Conservation (phyloP, 2,113 vertebrate species). For the Colaptes auratus region DNA sequence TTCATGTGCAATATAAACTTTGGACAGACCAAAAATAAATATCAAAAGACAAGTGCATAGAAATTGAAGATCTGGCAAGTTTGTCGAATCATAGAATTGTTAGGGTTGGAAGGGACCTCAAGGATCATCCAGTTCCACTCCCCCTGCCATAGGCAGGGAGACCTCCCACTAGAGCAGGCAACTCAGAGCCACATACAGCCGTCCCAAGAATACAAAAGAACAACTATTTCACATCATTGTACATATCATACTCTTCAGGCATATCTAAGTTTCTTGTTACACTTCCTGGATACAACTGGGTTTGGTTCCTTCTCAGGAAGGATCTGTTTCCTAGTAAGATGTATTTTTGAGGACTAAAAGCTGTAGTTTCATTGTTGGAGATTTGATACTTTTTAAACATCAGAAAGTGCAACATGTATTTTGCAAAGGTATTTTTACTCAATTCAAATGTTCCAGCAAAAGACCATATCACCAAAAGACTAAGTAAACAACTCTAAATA, state of each 20-base stretch:
- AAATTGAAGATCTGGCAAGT: not conserved
- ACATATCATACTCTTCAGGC: not conserved
- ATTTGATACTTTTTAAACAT: not conserved
- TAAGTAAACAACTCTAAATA: not conserved
- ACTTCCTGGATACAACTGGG: not conserved
- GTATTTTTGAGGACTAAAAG: not conserved
- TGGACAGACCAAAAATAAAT: not conserved
- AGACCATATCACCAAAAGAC: not conserved
- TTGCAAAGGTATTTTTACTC: not conserved
- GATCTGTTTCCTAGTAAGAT: not conserved
- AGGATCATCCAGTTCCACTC: no score
- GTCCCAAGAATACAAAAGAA: not conserved
- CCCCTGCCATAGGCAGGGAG: no score
- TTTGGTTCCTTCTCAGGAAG: not conserved
- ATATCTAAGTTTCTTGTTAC: not conserved
- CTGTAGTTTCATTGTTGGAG: not conserved
- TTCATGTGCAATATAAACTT: not conserved
- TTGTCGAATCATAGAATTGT: not conserved
- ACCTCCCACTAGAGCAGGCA: no score
- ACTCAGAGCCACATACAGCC: no score
- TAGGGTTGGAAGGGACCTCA: no score
- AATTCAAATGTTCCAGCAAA: not conserved
- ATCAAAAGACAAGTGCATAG: not conserved
- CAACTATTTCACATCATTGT: not conserved
- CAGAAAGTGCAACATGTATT: not conserved